Base-by-base conservation (phyloP, 2,113 vertebrate species). In the Oryzias melastigma region DNA sequence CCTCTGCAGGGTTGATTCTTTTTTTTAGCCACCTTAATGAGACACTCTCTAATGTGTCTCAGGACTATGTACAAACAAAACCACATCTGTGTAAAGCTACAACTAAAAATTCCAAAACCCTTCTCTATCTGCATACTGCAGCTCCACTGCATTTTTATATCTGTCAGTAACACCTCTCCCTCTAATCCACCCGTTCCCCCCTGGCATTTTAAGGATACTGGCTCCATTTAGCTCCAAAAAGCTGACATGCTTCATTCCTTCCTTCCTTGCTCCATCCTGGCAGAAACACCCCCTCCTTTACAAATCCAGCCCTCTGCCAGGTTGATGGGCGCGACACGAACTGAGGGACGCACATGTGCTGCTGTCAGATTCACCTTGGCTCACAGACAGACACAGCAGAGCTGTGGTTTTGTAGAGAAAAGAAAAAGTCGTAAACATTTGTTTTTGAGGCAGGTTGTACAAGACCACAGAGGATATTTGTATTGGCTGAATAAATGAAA, bases 141-240 rank as follows among this genome's bases (percentile, higher is more conserved):
- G 25, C 25, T 27, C 25, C 3, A 22, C 56, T 18, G 65, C 25
- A 18, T 59, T 73, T 51, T 56, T 50, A 29, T 43, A 61, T 75
- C 48, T 27, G 40, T 50, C 51, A 57, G 20, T 43, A 0, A 29
- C 55, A 54, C 54, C 1, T 1, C 41, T 57, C 43, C 25, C 24
- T 55, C 43, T 77, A 71, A 81, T 83, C 71, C 41, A 35, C 35
- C 10, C 10, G 35, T 12, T 35, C 44, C 66, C 49, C 47, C 35
- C 42, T 1, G 2, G 57, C 41, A 8, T 51, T 35, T 35, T 14
- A 22, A 52, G 52, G 12, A 65, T 14, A 44, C 44, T 35, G 51
- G 64, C 58, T 80, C 49, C 51, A 70, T 77, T 78, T 80, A 65
- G 20, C 62, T 66, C 18, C 24, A 24, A 77, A 68, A 68, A 78